A percentile compares a stretch with the other conserved stretches of the same genome.
These are phyloP conservation scores for Spizella passerina DNA, from an alignment of 2,797 vertebrate species.

Conservation along the genomic window DNA sequence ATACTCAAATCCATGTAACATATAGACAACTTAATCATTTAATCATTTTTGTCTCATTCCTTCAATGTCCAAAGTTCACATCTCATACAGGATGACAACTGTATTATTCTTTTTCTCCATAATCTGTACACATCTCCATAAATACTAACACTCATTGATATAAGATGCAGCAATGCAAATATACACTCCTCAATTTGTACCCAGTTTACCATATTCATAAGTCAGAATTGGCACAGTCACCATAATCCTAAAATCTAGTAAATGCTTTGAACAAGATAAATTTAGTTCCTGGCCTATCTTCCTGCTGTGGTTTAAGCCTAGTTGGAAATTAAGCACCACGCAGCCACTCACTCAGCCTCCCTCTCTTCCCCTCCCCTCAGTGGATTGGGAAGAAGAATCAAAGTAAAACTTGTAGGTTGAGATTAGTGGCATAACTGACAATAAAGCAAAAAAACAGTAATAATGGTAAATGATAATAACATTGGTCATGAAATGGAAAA, in stretches of 20 bases:
- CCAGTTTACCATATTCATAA: not conserved
- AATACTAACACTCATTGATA: not conserved
- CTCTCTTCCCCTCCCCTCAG: not conserved
- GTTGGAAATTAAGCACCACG: rapidly evolving
- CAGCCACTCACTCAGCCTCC: not conserved
- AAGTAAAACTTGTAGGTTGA: not conserved
- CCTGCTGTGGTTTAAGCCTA: rapidly evolving
- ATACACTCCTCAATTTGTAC: not conserved
- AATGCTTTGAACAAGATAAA: not conserved
- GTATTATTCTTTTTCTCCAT: not conserved
- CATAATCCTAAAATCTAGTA: not conserved
- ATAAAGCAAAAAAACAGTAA: not conserved
- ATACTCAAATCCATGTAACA: not conserved
- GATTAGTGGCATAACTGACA: not conserved
- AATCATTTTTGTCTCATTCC: not conserved
- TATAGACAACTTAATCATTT: not conserved
- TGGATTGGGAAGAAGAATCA: not conserved
- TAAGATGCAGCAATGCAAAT: not conserved
- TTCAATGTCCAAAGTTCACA: not conserved
- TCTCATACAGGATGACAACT: not conserved
- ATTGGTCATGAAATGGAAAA: not conserved
- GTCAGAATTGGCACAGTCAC: not conserved
- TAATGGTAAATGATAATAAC: not conserved
- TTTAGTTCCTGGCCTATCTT: not conserved
- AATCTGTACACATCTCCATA: not conserved